Evolutionary conservation across 2,113 vertebrate species (phyloP).

Genomic region (Oncorhynchus clarkii): DNA sequence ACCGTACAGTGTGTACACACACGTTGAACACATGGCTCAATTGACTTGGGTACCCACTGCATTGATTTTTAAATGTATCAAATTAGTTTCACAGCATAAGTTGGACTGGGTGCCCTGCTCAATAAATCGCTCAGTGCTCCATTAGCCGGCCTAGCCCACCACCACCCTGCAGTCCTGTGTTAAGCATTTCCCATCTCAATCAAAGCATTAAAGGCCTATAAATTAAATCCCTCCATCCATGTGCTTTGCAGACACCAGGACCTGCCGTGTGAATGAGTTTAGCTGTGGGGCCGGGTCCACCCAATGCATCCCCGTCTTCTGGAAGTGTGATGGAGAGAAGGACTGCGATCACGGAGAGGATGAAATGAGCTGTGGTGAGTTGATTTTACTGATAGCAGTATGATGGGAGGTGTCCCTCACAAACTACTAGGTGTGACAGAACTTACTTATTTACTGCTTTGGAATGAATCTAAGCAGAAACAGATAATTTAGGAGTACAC

Average conservation of each 20-base stretch:
- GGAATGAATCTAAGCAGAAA: neutral
- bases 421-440: no score
- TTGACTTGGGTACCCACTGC: neutral
- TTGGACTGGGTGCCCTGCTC: neutral
- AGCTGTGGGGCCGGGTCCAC: constrained; percentile 88
- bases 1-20: neutral
- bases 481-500: neutral
- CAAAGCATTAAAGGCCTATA: neutral
- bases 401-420: no score
- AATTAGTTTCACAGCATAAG: neutral
- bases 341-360: constrained; percentile 95
- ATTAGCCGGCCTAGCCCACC: neutral
- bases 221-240: neutral
- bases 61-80: neutral
- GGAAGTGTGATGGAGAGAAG: constrained; percentile 94
- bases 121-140: neutral
- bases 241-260: constrained; percentile 81
- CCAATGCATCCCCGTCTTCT: constrained; percentile 90
- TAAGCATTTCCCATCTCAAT: neutral
- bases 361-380: constrained; percentile 92
- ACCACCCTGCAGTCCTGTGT: neutral
- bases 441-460: neutral
- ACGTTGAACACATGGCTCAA: neutral
- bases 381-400: neutral
- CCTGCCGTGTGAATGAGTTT: constrained; percentile 89